Base-by-base conservation (phyloP, 2,113 vertebrate species). In the Lepisosteus oculatus region DNA sequence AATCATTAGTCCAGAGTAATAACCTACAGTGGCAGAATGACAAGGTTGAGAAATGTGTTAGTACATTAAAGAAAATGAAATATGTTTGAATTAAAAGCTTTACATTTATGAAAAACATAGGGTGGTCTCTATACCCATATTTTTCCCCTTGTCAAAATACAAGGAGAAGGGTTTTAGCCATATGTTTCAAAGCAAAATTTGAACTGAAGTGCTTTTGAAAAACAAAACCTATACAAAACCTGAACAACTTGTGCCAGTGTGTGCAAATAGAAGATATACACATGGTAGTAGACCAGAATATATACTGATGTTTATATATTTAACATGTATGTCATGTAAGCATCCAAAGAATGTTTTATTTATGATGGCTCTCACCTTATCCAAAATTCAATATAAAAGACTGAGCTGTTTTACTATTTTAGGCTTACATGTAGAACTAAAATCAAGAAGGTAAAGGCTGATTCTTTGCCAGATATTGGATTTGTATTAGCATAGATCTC, bases 1-100 rank as follows among this genome's bases (percentile, higher is more conserved):
- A 67, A 67, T 17, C 45, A 51, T 67, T 67, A 67, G 45, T 54
- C 47, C 66, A 11, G 47, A n/a, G 6, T 67, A 66, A 47, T 47
- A 44, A 66, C 12, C 64, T 7, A 6, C 64, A n/a, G 61, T 12
- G 15, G 66, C 45, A 55, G 45, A 55, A 47, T 55, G 47, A 67
- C 66, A 54, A 47, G 14, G 12, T 17, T 55, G 66, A 29, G 54
- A 67, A 9, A 54, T 67, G 66, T 11, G 6, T 41, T 9, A 51
- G 47, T 67, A 47, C 29, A 29, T 55, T 67, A 55, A 45, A 15
- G n/a, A 44, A 43, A 29, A 11, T 45, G 6, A 54, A 44, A 55
- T 44, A 55, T 17, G 44, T 47, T 47, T 54, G 66, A 55, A 67
- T 45, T n/a, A 41, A 67, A 54, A 54, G 7, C 66, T 55, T 41